Base-by-base conservation (phyloP, 2,113 vertebrate species). In the Eubucco bourcierii region DNA sequence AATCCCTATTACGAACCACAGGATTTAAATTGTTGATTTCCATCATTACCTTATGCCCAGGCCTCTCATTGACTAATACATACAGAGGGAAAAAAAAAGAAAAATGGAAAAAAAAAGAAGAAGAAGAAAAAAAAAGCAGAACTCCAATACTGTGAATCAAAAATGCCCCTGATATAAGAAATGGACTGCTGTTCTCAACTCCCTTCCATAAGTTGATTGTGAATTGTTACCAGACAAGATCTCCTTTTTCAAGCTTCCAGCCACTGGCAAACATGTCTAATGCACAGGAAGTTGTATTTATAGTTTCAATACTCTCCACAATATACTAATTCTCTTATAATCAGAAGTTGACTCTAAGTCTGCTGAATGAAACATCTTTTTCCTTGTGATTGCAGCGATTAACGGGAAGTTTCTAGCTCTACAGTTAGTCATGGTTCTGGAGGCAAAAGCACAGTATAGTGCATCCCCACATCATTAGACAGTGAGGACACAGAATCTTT, bases 271-370 rank as follows among this genome's bases (percentile, higher is more conserved):
- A 95, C 88, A 71, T 86, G 81, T n/a, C 93, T 71, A 78, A 88
- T 80, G 71, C 58, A 92, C 88, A 96, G 96, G 95, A 96, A 97
- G 93, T 95, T 41, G 7, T 95, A 94, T 97, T 95, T 96, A 95
- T 94, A 96, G 87, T 92, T 84, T 64, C 79, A 87, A 80, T 68
- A 65, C 94, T 91, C 53, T 89, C 76, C 70, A 95, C 93, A 96
- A 96, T 96, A 89, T 66, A 84, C 53, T 73, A 65, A 94, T 95
- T 96, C 95, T 96, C 87, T 79, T 34, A 63, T 25, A 85, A 86
- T 77, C 68, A 92, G 76, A 86, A 90, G 34, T 65, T 75, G 66
- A 90, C 60, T 81, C 78, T 76, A 78, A 27, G 68, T 58, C 75
- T 75, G 70, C 73, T 90, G 93, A 96, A 94, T 65, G 56, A 90